Conservation (phyloP, 35 echinoderm and acorn worm genomes). For the Hemicentrotus pulcherrimus region DNA sequence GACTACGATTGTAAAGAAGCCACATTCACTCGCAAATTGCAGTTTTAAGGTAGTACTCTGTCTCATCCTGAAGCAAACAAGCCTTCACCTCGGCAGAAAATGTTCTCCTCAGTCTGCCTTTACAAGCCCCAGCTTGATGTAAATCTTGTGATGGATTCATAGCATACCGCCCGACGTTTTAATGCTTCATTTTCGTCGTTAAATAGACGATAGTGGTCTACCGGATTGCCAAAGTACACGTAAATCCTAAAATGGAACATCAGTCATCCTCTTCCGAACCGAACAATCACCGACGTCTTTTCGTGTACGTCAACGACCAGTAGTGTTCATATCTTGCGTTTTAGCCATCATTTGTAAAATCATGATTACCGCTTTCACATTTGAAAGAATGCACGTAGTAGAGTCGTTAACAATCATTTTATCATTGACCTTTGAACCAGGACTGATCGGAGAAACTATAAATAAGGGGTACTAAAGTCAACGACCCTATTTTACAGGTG, state of each 20-base stretch:
- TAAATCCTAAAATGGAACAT: constrained; percentile 19
- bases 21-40: not conserved
- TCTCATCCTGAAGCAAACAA: not conserved
- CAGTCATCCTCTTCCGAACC: not conserved
- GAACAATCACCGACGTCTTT: not conserved
- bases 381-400: no score
- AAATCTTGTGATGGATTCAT: not conserved
- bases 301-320: not conserved
- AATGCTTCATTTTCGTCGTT: not conserved
- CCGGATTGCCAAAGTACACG: not conserved
- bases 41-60: not conserved
- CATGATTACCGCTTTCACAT: no score
- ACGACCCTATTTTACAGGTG: no score
- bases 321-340: not conserved
- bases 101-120: not conserved
- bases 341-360: not conserved
- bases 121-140: not conserved
- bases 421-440: no score
- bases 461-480: no score
- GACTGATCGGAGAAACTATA: no score
- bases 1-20: not conserved
- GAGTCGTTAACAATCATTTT: no score
- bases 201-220: not conserved
- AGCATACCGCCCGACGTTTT: not conserved
- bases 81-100: not conserved